Base-by-base conservation (phyloP, 2,113 vertebrate species). In the Amphiprion ocellaris region DNA sequence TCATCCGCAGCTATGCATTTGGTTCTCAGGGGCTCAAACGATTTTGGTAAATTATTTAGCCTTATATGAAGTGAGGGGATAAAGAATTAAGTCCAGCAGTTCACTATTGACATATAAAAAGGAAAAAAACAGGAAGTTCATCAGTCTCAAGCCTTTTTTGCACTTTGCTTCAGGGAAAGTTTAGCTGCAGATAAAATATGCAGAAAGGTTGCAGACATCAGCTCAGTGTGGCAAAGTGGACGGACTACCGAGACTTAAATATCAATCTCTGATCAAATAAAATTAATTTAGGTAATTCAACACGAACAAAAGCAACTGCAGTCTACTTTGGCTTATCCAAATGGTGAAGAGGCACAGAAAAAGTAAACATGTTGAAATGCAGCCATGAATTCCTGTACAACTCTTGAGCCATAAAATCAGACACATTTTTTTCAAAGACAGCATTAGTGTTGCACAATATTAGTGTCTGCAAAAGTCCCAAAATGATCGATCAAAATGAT, bases 261-360 rank as follows among this genome's bases (percentile, higher is more conserved):
- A 92, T 91, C 9, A 24, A 92, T 84, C 74, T 72, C 53, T 28
- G 84, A 61, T 74, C 68, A 83, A 88, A 87, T 70, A 65, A 87
- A 72, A 87, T 86, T 30, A 70, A 71, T 71, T 67, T 11, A 87
- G 66, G 61, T 53, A 56, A 79, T 78, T 74, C 30, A 81, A 81
- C 65, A 66, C 72, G 74, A 82, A 74, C 60, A 61, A 55, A 91
- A 88, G 84, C 84, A 87, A 90, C 81, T 93, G 94, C 94, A 94
- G 94, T 95, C 94, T 92, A 92, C 94, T 95, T 95, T 95, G 94
- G 94, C 94, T 92, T 93, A 79, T 89, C 92, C 85, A 87, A 92
- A 88, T 80, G 89, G 90, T 90, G 93, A 94, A 91, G 93, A 95
- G 93, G 90, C 93, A 93, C 92, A 89, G 86, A 85, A 79, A 91